Evolutionary conservation across 2,888 invertebrate genomes (phyloP).

Genomic region (Eurytoma californica): DNA sequence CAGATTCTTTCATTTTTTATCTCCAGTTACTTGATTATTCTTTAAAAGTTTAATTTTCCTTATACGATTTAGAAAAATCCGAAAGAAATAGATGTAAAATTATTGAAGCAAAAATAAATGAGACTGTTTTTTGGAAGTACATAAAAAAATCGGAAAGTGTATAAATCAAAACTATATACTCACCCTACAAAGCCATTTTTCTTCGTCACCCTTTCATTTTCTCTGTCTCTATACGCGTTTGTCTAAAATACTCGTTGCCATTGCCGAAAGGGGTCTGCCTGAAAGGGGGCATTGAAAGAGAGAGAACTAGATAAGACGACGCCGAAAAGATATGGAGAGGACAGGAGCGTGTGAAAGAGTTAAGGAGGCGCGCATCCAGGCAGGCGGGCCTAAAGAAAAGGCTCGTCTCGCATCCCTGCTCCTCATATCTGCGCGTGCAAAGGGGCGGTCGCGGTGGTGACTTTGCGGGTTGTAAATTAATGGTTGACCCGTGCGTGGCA

Average conservation of each 20-base stretch:
- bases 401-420: constrained; percentile 68
- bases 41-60: too few species aligned
- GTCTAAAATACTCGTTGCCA: too few species aligned
- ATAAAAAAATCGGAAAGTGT: not conserved
- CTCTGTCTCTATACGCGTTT: not conserved
- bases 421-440: constrained; percentile 70
- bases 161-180: not conserved
- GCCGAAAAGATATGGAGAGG: too few species aligned
- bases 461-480: constrained; percentile 74
- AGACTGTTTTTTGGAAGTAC: too few species aligned
- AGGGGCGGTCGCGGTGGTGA: constrained; percentile 68
- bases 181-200: not conserved
- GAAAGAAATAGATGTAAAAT: too few species aligned
- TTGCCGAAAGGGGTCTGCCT: too few species aligned
- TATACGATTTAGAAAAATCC: too few species aligned
- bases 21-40: too few species aligned
- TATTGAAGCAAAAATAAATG: too few species aligned
- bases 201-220: not conserved
- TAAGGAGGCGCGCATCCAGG: not conserved
- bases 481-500: constrained; percentile 69
- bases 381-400: constrained; percentile 8
- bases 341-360: not conserved
- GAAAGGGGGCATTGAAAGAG: too few species aligned
- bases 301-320: too few species aligned
- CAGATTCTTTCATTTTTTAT: not conserved